phyloP scores from a whole-genome alignment of 53 echinoderm and acorn worm genomes.

The Apostichopus leukothele region DNA sequence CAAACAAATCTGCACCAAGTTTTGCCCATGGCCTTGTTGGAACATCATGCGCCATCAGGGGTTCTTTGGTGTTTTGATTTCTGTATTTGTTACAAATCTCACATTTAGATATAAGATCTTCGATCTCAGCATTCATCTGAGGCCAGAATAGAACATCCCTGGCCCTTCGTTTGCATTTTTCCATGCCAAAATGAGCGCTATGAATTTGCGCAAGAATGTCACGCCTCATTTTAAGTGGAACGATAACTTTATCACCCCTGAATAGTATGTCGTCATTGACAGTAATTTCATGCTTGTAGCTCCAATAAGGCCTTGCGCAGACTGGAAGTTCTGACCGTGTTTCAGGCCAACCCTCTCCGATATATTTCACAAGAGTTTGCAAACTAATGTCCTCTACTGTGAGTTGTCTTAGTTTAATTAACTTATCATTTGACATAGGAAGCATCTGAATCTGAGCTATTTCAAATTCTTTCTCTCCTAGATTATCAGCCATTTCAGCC shows the following conservation, averaged over 20 bases:
- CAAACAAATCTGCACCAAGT: conserved; percentile 51
- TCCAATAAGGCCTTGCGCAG: conserved; percentile 50
- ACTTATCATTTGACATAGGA: conserved; percentile 5
- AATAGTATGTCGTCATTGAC: conserved; percentile 43
- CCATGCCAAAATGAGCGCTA: conserved; percentile 51
- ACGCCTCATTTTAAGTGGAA: conserved; percentile 11
- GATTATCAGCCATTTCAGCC: conserved; percentile 6
- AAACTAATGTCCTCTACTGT: background rate
- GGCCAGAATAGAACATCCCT: conserved; percentile 49
- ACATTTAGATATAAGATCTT: conserved; percentile 42
- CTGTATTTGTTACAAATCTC: conserved; percentile 21
- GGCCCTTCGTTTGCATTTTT: conserved; percentile 48
- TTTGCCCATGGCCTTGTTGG: conserved; percentile 54
- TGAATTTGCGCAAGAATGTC: conserved; percentile 52
- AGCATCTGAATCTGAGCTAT: background rate
- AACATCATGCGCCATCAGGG: conserved; percentile 45
- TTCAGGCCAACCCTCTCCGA: conserved; percentile 44
- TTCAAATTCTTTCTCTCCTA: conserved; percentile 29
- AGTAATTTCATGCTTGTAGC: conserved; percentile 53
- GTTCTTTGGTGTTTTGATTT: conserved; percentile 31
- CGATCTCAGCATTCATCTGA: conserved; percentile 39
- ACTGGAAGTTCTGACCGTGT: background rate
- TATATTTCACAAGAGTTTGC: conserved; percentile 2
- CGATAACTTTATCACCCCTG: conserved; percentile 28
- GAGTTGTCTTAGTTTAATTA: background rate